Percentiles rank a stretch among this genome's conserved stretches.
These are phyloP conservation scores for Dexiosoma caninum DNA, from an alignment of 2,888 invertebrate genomes.

Conservation along the genomic window DNA sequence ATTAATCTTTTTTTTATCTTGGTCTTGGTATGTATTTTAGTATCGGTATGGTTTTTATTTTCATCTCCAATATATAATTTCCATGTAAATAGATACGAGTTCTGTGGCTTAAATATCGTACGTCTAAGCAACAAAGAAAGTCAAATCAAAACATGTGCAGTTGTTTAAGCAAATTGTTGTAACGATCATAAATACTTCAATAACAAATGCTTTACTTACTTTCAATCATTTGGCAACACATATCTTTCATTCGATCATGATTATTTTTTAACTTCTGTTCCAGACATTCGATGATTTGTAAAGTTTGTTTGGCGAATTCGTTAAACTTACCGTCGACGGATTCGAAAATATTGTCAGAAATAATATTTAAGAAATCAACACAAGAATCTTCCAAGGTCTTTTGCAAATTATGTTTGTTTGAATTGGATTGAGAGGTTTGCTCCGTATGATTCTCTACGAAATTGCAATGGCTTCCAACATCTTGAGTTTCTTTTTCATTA, in stretches of 20 bases:
- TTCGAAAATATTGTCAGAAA: slow-evolving; percentile 72
- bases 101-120: too few species aligned
- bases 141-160: too few species aligned
- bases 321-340: slow-evolving; percentile 64
- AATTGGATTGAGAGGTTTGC: neutral
- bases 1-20: too few species aligned
- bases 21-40: too few species aligned
- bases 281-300: slow-evolving; percentile 59
- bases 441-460: neutral
- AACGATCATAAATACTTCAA: neutral
- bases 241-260: slow-evolving; percentile 57
- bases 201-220: slow-evolving; percentile 60
- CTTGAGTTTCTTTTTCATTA: slow-evolving; percentile 59
- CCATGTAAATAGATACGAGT: too few species aligned
- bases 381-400: slow-evolving; percentile 67
- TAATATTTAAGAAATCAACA: slow-evolving; percentile 71
- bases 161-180: too few species aligned
- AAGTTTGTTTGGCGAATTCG: slow-evolving; percentile 44
- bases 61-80: too few species aligned
- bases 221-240: slow-evolving; percentile 63
- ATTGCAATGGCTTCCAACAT: neutral
- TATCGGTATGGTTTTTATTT: too few species aligned
- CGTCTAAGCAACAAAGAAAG: too few species aligned
- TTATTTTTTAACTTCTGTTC: slow-evolving; percentile 54
- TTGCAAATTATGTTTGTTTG: neutral